Evolutionary conservation across 2,888 invertebrate genomes (phyloP), one percentile per base, ranked within the genome.

Genomic region (Pandemis heparana): DNA sequence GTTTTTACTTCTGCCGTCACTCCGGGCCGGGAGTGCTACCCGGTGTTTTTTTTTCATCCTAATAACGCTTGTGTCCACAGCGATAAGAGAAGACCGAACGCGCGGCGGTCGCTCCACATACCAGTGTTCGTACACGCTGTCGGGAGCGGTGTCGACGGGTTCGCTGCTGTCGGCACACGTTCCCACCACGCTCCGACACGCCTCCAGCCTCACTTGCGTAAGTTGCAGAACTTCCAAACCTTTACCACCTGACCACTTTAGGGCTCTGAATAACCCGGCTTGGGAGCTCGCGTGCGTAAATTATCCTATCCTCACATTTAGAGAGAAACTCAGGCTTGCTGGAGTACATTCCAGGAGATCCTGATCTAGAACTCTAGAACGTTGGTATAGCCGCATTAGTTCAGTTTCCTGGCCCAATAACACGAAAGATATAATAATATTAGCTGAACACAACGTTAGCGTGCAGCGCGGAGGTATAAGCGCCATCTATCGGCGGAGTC

Each of bases 91-190:
- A 86, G 99, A 99, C 90, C 95, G 99, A 68, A 99, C 99, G 0
- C 95, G 99, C 66, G 99, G 99, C 71, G 99, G 99, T 0, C 96
- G 99, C 61, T 99, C 99, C 74, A 99, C 99, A 32, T 99, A 99
- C 90, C 98, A 98, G 88, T 98, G 98, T 86, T 98, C 98, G 68
- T 98, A 98, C 88, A 97, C 98, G 18, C 92, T 98, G 78, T 98
- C 98, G 43, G 96, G 95, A 79, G 95, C 95, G 62, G 96, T 96
- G 81, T 95, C 95, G 75, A 94, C 95, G 0, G 94, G 94, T 77
- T 94, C 94, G 43, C 82, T 94, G 75, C 86, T 94, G 14, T 87
- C 94, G 0, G 90, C 94, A 75, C 93, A 94, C 79, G 89, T 87
- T 76, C 90, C 91, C 14, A 81, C 92, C 64, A 89, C 94, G 68